Evolutionary conservation across 2,888 invertebrate species (phyloP).

Genomic region (Tiliacea aurago): DNA sequence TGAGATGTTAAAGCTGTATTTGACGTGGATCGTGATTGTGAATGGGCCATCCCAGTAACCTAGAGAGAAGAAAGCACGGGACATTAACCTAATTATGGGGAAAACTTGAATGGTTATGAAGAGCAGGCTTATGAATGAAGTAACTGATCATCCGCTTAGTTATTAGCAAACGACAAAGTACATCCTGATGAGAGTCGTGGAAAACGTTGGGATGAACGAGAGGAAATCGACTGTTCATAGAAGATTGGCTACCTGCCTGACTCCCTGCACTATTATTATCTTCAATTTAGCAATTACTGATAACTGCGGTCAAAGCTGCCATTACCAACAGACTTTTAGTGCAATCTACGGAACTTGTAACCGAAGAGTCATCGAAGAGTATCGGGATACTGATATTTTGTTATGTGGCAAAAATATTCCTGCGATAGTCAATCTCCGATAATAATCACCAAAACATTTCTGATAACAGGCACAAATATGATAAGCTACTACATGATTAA

Average conservation of each 20-base stretch:
- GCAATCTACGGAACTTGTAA: background rate
- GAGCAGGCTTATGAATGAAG: constrained; percentile 2
- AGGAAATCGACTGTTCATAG: constrained; percentile 29
- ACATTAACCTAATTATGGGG: constrained; percentile 10
- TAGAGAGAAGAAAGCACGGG: constrained; percentile 20
- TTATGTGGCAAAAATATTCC: constrained; percentile 27
- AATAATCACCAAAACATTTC: constrained; percentile 52
- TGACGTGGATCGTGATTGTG: background rate
- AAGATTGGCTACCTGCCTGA: constrained; percentile 28
- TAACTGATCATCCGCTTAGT: constrained; percentile 18
- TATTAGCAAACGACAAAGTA: constrained; percentile 38
- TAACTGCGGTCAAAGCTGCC: constrained; percentile 34
- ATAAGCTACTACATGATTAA: constrained; percentile 53
- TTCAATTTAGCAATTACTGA: constrained; percentile 50
- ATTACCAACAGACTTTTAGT: constrained; percentile 14
- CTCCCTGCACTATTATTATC: constrained; percentile 29
- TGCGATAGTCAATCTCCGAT: constrained; percentile 50
- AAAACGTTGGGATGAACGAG: constrained; percentile 19
- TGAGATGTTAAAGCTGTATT: background rate
- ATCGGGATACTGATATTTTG: constrained; percentile 5
- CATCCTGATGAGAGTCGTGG: constrained; percentile 35
- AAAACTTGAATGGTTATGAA: constrained; percentile 19
- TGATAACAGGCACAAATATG: constrained; percentile 50
- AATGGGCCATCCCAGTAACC: constrained; percentile 16
- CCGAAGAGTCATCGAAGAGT: constrained; percentile 13